These are phyloP conservation scores for Otus scops DNA, from an alignment of 2,797 vertebrate species.

Conservation along the genomic window DNA sequence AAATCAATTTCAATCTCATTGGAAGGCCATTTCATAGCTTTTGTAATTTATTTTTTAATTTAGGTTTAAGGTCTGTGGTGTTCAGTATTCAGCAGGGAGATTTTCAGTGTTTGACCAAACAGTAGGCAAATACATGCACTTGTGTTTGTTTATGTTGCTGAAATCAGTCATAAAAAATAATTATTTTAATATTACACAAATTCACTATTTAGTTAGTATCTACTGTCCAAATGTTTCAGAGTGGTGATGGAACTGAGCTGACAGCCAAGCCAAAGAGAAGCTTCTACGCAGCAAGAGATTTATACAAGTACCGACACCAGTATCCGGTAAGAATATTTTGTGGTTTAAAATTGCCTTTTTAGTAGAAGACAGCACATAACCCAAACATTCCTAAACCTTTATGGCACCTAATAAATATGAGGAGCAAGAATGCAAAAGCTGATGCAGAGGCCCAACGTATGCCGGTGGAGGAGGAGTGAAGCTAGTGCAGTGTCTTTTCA, in stretches of 20 bases:
- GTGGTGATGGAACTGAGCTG: constrained; percentile 80
- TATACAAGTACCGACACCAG: constrained; percentile 97
- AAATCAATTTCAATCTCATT: not conserved
- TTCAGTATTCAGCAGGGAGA: not conserved
- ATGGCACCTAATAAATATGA: not conserved
- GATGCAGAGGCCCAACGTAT: not conserved
- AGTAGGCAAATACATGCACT: not conserved
- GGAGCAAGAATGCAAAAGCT: not conserved
- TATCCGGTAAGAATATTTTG: constrained; percentile 87
- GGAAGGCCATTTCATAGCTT: not conserved
- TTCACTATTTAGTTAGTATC: not conserved
- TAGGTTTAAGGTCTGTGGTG: not conserved
- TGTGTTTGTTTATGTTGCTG: not conserved
- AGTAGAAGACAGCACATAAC: not conserved
- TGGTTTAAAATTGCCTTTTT: not conserved
- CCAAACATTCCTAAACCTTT: not conserved
- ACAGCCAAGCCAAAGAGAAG: constrained; percentile 93
- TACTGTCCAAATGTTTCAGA: constrained; percentile 75
- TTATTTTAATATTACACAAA: not conserved
- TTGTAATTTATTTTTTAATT: not conserved
- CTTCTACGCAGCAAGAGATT: constrained; percentile 94
- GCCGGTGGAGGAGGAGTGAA: not conserved
- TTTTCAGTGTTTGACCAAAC: not conserved
- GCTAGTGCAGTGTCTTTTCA: not conserved
- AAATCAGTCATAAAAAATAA: not conserved